Evolutionary conservation across 2,888 invertebrate species (phyloP), one percentile per base, ranked within the genome.

Genomic region (Oligia fasciuncula): DNA sequence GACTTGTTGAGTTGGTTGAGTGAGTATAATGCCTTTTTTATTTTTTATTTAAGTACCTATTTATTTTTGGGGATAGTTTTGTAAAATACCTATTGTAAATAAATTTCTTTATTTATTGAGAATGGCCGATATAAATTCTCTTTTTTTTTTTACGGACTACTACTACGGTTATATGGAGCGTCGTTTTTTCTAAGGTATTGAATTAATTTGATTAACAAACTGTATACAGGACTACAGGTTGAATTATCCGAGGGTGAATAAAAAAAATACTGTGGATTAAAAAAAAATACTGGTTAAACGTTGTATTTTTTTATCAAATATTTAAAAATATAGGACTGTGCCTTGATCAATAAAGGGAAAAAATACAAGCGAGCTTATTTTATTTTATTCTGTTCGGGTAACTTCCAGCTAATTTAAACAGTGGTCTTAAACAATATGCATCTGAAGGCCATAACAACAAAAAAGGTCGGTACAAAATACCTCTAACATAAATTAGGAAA

Each of bases 21-120:
- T 79, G 46, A 66, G 67, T 83, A 57, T 57, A 51, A 6, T 49
- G 14, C 40, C 13, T 57, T 66, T 54, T 73, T 3, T 60, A 13
- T 69, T 63, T n/a, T n/a, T n/a, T n/a, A n/a, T n/a, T 0, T 29
- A 29, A 29, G 29, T 29, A 29, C 29, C 1, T 63, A 19, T 66
- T 66, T 40, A 40, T 54, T 62, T 54, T 54, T 54, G 3, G 9
- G 1, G 3, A 17, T 5, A 5, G 29, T 14, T 65, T 51, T 46
- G 1, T 23, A 14, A 14, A 29, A 29, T 14, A 29, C 2, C 29
- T 62, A 1, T 60, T n/a, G 13, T 4, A 60, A n/a, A 60, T 13
- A 4, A n/a, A 29, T 57, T 49, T 14, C 4, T 49, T 23, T 19
- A 51, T 19, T 54, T 8, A n/a, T n/a, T 13, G 35, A 1, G 8